Base-by-base conservation (phyloP, 2,797 vertebrate genomes). In the Oreortyx pictus region DNA sequence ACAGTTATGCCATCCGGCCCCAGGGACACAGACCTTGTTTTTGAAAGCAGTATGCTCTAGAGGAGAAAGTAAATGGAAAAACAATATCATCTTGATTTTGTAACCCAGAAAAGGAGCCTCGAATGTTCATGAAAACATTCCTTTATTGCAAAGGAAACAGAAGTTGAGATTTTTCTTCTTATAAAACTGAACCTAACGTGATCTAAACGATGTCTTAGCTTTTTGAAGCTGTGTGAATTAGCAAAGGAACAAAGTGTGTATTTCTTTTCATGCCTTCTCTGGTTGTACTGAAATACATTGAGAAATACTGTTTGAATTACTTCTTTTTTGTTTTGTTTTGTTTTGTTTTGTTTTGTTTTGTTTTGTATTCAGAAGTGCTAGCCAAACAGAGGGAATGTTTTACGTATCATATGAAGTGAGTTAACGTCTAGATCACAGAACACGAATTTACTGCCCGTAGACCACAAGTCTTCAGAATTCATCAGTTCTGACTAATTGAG, bases 11-110 rank as follows among this genome's bases (percentile, higher is more conserved):
- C 85, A 82, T 80, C 59, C 0, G 4, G 78, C 67, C 79, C 64
- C 0, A 0, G 33, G 80, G 76, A 91, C 43, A 59, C 11, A 68
- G 75, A 90, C 43, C 49, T 86, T 90, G 71, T 80, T 91, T 93
- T 86, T 80, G 64, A 94, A 86, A 86, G n/a, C 56, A 78, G 47
- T 71, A 70, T 79, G 50, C 62, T 93, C 86, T 64, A 80, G 78
- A 94, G 86, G 73, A 88, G 76, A 90, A 89, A 80, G 67, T 90
- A 79, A 91, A 72, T 82, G 89, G 81, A 91, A 88, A 96, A 95
- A 86, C 70, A 94, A 22, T 39, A 72, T 74, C 27, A 67, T 92
- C 62, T 87, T 93, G 70, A 65, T 94, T 91, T 92, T 62, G 72
- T 93, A 90, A 82, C 64, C 35, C 37, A 78, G 94, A 72, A 94